Evolutionary conservation across 2,113 vertebrate species (phyloP).

Genomic region (Brachyhypopomus occidentalis): DNA sequence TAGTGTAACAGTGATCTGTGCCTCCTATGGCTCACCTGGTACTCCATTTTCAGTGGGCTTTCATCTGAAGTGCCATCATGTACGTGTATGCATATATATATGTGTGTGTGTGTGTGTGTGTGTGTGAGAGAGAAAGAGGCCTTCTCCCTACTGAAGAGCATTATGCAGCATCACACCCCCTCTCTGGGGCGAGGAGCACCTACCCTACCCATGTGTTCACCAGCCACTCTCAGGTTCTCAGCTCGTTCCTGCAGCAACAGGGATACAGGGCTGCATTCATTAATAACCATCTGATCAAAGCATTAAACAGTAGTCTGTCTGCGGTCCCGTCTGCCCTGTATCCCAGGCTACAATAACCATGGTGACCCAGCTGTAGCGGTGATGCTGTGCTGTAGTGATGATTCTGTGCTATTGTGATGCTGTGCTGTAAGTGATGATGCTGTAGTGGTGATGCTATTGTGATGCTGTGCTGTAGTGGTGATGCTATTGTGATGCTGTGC

Average conservation of each 20-base stretch:
- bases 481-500: too few species aligned
- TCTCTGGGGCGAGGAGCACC: slow-evolving; percentile 5
- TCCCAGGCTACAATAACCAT: not conserved
- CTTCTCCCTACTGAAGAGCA: slow-evolving; percentile 7
- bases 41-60: slow-evolving; percentile 31
- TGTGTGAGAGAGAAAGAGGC: slow-evolving; percentile 2
- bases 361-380: not conserved
- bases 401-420: not conserved
- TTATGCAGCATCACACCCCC: slow-evolving; percentile 9
- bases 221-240: slow-evolving; percentile 19
- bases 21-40: slow-evolving; percentile 33
- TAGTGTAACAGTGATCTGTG: not conserved
- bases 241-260: not conserved
- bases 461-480: too few species aligned
- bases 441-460: too few species aligned
- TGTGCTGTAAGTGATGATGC: too few species aligned
- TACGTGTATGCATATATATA: not conserved
- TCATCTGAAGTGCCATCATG: slow-evolving; percentile 38
- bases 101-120: not conserved
- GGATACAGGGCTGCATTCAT: not conserved
- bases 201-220: slow-evolving; percentile 32
- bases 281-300: not conserved
- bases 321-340: not conserved
- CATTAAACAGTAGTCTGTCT: not conserved
- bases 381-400: not conserved